Conservation (phyloP, 2,797 vertebrate genomes). For the Erithacus rubecula region DNA sequence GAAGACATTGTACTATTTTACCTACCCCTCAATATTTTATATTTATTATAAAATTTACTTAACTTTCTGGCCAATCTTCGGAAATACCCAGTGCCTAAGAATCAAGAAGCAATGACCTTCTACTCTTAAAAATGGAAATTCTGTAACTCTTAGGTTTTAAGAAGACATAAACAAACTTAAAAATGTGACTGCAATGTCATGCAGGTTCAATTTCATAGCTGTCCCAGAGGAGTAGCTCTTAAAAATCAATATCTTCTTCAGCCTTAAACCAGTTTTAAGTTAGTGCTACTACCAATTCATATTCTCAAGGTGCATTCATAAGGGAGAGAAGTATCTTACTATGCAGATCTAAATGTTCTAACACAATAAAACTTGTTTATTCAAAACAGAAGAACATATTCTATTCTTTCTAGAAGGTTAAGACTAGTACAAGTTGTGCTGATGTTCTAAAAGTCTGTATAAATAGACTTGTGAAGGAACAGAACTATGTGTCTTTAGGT, state of each 20-base stretch:
- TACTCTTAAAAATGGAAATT: neutral
- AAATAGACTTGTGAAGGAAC: neutral
- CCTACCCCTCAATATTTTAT: neutral
- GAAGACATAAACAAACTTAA: neutral
- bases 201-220: neutral
- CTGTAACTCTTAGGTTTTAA: neutral
- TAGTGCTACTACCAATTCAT: neutral
- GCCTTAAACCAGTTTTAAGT: neutral
- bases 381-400: neutral
- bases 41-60: neutral
- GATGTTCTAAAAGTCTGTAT: neutral
- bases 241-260: neutral
- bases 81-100: neutral
- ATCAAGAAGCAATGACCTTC: neutral
- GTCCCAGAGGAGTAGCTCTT: neutral
- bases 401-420: neutral
- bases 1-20: neutral
- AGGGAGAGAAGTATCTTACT: neutral
- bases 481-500: neutral
- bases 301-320: neutral
- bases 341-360: neutral
- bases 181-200: neutral
- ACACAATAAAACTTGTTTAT: neutral
- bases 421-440: neutral
- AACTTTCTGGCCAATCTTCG: neutral